Percentiles rank a stretch among this genome's conserved stretches.
Evolutionary conservation across 2,888 invertebrate genomes (phyloP).

Genomic region (Hyposoter dolosus): DNA sequence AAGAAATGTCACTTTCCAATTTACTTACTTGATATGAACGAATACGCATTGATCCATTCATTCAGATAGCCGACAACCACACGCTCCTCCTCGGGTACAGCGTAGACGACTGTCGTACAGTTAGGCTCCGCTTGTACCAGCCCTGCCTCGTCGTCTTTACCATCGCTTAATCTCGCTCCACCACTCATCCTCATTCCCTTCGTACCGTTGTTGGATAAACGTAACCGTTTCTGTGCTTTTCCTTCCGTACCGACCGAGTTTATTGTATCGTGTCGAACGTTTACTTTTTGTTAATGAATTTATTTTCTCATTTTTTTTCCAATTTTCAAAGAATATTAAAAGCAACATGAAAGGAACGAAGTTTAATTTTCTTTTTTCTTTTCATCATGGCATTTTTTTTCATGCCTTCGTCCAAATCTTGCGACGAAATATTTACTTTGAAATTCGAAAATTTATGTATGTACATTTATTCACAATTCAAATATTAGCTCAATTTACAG

Average conservation of each 20-base stretch:
- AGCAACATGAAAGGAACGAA: neutral
- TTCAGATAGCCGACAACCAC: constrained; percentile 88
- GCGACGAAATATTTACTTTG: neutral
- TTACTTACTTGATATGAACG: constrained; percentile 90
- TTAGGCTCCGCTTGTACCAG: constrained; percentile 80
- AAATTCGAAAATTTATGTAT: constrained; percentile 33
- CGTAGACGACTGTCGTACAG: constrained; percentile 86
- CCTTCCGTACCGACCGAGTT: constrained; percentile 77
- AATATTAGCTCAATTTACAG: constrained; percentile 45
- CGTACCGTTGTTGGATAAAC: constrained; percentile 76
- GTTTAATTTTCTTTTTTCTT: constrained; percentile 1
- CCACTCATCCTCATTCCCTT: constrained; percentile 75
- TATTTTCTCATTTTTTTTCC: constrained; percentile 14
- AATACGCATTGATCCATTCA: constrained; percentile 90
- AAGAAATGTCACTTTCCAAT: constrained; percentile 22
- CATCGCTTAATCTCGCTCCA: constrained; percentile 70
- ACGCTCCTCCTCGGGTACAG: constrained; percentile 84
- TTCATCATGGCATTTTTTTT: constrained; percentile 13
- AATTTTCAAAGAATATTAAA: constrained; percentile 3
- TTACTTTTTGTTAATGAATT: constrained; percentile 72
- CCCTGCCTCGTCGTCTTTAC: constrained; percentile 74
- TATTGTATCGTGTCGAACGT: constrained; percentile 78
- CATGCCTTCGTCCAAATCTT: neutral
- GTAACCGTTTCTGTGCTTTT: constrained; percentile 75
- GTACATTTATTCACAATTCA: constrained; percentile 58